Percentiles rank a stretch among this genome's conserved stretches.
Conservation (phyloP, 2,888 invertebrate species). For the Drosophila buzzatii region DNA sequence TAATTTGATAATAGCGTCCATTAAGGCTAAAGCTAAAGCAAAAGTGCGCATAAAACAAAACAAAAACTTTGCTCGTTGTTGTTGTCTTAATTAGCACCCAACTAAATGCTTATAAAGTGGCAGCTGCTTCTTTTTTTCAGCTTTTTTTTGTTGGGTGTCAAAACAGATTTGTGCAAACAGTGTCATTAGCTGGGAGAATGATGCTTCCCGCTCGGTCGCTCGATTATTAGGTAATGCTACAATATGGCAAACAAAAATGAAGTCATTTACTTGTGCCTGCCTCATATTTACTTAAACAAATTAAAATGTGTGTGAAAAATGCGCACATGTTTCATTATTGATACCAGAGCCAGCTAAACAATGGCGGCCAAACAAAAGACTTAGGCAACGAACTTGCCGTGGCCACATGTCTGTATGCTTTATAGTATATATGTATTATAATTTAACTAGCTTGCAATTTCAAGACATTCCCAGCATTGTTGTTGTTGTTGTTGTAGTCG, state of each 20-base stretch:
- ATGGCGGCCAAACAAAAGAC: constrained; percentile 69
- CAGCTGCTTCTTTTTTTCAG: constrained; percentile 22
- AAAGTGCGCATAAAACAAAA: constrained; percentile 50
- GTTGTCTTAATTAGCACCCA: constrained; percentile 71
- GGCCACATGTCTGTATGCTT: constrained; percentile 30
- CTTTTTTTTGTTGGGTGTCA: constrained; percentile 45
- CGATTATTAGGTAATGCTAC: constrained; percentile 40
- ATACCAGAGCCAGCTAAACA: constrained; percentile 41
- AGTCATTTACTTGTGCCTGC: constrained; percentile 59
- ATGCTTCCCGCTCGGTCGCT: constrained; percentile 15
- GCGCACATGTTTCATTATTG: constrained; percentile 59
- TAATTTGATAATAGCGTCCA: constrained; percentile 74
- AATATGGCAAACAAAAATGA: constrained; percentile 48
- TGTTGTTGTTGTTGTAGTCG: constrained; percentile 25
- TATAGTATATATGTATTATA: constrained; percentile 51
- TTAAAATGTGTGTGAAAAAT: constrained; percentile 67
- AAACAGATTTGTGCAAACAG: constrained; percentile 58
- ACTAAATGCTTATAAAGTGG: constrained; percentile 71
- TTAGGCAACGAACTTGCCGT: constrained; percentile 69
- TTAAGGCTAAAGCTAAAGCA: constrained; percentile 70
- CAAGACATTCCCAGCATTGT: constrained; percentile 76
- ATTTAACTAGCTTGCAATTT: constrained; percentile 69
- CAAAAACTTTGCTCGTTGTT: constrained; percentile 16
- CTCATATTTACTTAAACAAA: constrained; percentile 70
- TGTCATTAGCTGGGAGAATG: constrained; percentile 64